A percentile compares a stretch with the other conserved stretches of the same genome.
Evolutionary conservation across 2,888 invertebrate species (phyloP).

Genomic region (Drosophila merina): DNA sequence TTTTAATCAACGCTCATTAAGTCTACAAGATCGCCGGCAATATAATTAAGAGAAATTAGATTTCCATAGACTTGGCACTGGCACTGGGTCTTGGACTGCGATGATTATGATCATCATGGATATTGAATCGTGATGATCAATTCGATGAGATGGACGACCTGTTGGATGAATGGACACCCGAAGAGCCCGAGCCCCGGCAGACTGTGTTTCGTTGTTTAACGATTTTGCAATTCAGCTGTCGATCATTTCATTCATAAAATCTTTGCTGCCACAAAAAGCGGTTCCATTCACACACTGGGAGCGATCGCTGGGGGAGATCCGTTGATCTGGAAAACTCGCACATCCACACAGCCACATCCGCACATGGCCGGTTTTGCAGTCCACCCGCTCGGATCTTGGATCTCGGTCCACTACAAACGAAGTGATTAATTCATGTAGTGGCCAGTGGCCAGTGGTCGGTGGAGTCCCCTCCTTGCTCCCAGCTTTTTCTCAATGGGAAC

Average conservation of each 20-base stretch:
- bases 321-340: conserved; percentile 74
- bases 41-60: conserved; percentile 82
- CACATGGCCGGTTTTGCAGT: conserved; percentile 44
- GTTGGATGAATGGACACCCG: conserved; percentile 71
- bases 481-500: conserved; percentile 81
- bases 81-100: conserved; percentile 7
- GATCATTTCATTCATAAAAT: conserved; percentile 82
- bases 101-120: conserved; percentile 17
- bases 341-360: conserved; percentile 58
- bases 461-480: conserved; percentile 1
- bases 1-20: conserved; percentile 80
- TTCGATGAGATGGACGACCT: conserved; percentile 56
- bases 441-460: conserved; percentile 42
- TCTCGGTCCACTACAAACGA: conserved; percentile 75
- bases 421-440: conserved; percentile 79
- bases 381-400: conserved; percentile 35
- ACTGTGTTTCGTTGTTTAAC: conserved; percentile 62
- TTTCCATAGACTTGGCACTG: conserved; percentile 65
- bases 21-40: conserved; percentile 71
- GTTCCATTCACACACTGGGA: conserved; percentile 61
- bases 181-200: conserved; percentile 24
- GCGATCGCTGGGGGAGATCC: conserved; percentile 30
- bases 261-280: conserved; percentile 41
- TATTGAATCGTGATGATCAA: conserved; percentile 24
- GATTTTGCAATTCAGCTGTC: conserved; percentile 82